A percentile compares a stretch with the other conserved stretches of the same genome.
Conservation (phyloP, 2,113 vertebrate species). For the Daphoenositta chrysoptera region DNA sequence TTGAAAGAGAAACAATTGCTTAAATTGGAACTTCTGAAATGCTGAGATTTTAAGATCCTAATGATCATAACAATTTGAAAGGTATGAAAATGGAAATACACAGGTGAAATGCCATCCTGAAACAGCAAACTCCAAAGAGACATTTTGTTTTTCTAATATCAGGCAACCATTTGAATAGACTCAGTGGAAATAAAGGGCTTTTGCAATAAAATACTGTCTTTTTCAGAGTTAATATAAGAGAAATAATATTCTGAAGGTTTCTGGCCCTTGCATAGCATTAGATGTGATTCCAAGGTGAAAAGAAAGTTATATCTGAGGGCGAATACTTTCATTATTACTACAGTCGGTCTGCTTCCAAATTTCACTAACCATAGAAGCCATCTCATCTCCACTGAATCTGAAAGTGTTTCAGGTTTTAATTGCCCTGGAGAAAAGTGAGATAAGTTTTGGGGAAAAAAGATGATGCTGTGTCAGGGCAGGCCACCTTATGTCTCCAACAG, state of each 20-base stretch:
- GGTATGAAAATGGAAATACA: not conserved
- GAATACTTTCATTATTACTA: not conserved
- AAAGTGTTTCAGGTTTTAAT: not conserved
- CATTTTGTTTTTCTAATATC: not conserved
- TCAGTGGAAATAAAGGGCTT: not conserved
- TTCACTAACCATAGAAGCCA: not conserved
- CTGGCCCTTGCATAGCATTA: not conserved
- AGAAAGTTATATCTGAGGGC: not conserved
- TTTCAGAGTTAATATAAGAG: not conserved
- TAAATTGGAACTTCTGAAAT: not conserved
- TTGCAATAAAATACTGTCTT: not conserved
- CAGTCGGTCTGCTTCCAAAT: not conserved
- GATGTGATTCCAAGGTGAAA: not conserved
- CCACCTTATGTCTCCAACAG: not conserved
- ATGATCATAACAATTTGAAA: not conserved
- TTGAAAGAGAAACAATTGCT: not conserved
- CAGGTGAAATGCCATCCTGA: not conserved
- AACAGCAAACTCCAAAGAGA: not conserved
- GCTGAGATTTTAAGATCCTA: not conserved
- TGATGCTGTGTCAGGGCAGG: not conserved
- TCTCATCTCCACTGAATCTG: not conserved
- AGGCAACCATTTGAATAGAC: not conserved
- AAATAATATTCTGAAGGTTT: not conserved
- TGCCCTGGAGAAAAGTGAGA: not conserved
- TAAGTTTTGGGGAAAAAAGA: not conserved